Evolutionary conservation across 2,888 invertebrate species (phyloP), one percentile per base, ranked within the genome.

Genomic region (Melinaea marsaeus): DNA sequence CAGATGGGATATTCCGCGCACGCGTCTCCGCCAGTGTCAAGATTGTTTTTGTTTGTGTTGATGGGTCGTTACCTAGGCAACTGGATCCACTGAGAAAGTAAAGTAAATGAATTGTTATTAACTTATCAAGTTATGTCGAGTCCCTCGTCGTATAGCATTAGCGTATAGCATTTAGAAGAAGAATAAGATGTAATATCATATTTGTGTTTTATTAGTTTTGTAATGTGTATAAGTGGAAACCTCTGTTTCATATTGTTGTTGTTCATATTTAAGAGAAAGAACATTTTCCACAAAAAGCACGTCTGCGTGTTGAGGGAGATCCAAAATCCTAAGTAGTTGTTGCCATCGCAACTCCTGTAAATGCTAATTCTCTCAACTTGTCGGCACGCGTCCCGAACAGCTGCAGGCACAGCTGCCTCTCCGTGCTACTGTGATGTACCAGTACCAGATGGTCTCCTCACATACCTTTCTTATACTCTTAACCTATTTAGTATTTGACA

Each of bases 1-100:
- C 90, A 90, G 89, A 89, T 90, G 90, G 75, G 76, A 75, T 75
- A 74, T 75, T 42, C 78, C 72, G 83, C 84, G 88, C 88, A 86
- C 88, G 88, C 85, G 87, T 75, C 74, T 69, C 74, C 72, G 69
- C 73, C 71, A 70, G 64, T 68, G 62, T 71, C 61, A 51, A 62
- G 61, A 66, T 61, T 70, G 70, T 68, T 71, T 74, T 74, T 69
- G 66, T 71, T 71, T 71, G 69, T 66, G 64, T 65, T 68, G 56
- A 66, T 60, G 63, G 57, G 37, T 63, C 68, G 66, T 66, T 67
- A 63, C 63, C 62, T 63, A 45, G 32, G 60, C 48, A 57, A 61
- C 55, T 45, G 57, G 64, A 61, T 64, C 64, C 61, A 64, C 54
- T 58, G 35, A 61, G 13, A 61, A 57, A 51, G 3, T 34, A 35